A percentile compares a stretch with the other conserved stretches of the same genome.
phyloP scores from a whole-genome alignment of 37 sponge, comb jelly and placozoan genomes.

The Mnemiopsis leidyi region DNA sequence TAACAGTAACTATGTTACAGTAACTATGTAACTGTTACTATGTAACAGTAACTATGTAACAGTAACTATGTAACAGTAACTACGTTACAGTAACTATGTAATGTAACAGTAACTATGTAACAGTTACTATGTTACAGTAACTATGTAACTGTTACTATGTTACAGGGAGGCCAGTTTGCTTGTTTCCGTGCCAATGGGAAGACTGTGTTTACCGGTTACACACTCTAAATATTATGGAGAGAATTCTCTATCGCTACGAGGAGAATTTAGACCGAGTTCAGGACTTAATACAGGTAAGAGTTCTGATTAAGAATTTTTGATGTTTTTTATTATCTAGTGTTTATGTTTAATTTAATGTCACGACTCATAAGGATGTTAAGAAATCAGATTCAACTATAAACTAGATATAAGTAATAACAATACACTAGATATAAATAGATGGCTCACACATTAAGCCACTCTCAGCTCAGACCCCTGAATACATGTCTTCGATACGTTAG shows the following conservation, averaged over 20 bases:
- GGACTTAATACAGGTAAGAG: conserved; percentile 11
- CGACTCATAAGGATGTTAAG: too few relatives aligned
- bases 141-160: neutral
- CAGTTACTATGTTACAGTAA: neutral
- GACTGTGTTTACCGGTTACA: conserved; percentile 11
- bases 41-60: neutral
- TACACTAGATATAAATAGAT: too few relatives aligned
- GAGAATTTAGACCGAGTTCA: neutral
- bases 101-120: neutral
- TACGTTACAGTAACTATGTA: neutral
- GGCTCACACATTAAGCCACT: too few relatives aligned
- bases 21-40: neutral
- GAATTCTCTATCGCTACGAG: neutral
- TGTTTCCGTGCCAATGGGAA: neutral
- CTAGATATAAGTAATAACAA: too few relatives aligned
- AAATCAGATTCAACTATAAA: too few relatives aligned
- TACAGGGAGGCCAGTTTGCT: neutral
- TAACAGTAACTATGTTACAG: neutral
- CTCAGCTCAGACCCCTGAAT: too few relatives aligned
- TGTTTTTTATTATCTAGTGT: too few relatives aligned
- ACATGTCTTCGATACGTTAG: too few relatives aligned
- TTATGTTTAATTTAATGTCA: too few relatives aligned
- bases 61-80: neutral
- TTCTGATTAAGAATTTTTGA: too few relatives aligned
- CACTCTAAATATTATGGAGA: neutral